Evolutionary conservation across 2,888 invertebrate genomes (phyloP), one percentile per base, ranked within the genome.

Genomic region (Craniophora ligustri): DNA sequence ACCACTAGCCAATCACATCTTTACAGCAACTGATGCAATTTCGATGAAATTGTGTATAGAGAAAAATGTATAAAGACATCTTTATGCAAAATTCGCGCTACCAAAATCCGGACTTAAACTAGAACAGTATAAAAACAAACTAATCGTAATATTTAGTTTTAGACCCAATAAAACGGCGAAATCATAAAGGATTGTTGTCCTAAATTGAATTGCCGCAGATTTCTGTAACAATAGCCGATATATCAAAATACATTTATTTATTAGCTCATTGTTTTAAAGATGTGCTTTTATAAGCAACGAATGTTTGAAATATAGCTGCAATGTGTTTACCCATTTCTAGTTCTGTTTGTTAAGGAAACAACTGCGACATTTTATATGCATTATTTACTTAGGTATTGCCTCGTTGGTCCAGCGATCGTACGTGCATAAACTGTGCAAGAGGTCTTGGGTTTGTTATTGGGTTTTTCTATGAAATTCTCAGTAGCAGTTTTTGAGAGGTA

Each of bases 321-420:
- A 64, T 42, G 57, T 44, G 40, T 47, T 60, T 65, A 58, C 26
- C 58, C 30, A 64, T 56, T 13, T 15, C 15, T 23, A 14, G 3
- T 1, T 7, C 28, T 34, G 2, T 48, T 56, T 34, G 11, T 42
- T 14, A 14, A 56, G 26, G 48, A 42, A 56, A 64, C 48, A 48
- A 34, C 58, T 42, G 26, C 41, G 4, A 39, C 11, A 48, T 62
- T 65, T 49, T n/a, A 49, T 49, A 55, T 59, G 44, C 66, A 59
- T 50, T 59, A 30, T 40, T 40, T 32, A 41, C 21, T n/a, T n/a
- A n/a, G n/a, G n/a, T n/a, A n/a, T n/a, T n/a, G n/a, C n/a, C n/a
- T n/a, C n/a, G n/a, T n/a, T n/a, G n/a, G n/a, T n/a, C n/a, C n/a
- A n/a, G n/a, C n/a, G n/a, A n/a, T n/a, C n/a, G n/a, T n/a, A n/a